phyloP scores from a whole-genome alignment of 1,140 invertebrate genomes.

The Drosophila ercepeae region DNA sequence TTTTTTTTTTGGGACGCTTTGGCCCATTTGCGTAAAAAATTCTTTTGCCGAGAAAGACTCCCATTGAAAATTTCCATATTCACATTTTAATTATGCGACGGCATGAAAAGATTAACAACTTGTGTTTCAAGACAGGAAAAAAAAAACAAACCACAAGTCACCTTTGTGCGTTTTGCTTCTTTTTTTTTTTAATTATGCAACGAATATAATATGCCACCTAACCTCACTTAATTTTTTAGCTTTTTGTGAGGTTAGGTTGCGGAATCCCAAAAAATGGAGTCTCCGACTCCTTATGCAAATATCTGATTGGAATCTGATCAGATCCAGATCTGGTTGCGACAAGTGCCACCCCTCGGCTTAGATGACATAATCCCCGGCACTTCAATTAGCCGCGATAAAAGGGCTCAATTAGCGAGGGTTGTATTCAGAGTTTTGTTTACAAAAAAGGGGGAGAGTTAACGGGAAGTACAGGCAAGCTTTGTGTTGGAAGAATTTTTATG shows the following conservation, averaged over 20 bases:
- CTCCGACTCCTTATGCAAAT: not conserved
- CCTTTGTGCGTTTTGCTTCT: constrained; percentile 49
- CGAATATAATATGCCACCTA: not conserved
- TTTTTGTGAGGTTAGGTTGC: not conserved
- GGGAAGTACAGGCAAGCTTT: not conserved
- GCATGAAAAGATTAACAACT: constrained; percentile 82
- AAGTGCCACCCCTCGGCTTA: constrained; percentile 28
- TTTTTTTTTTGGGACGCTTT: constrained; percentile 47
- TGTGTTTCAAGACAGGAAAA: constrained; percentile 4
- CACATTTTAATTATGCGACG: constrained; percentile 77
- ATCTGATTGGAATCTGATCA: constrained; percentile 10
- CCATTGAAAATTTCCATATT: constrained; percentile 77
- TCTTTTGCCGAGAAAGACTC: constrained; percentile 14
- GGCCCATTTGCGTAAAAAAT: constrained; percentile 56
- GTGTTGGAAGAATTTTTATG: not conserved
- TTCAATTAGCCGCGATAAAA: constrained; percentile 68
- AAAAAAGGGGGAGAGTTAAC: not conserved
- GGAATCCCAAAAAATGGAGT: too few relatives aligned
- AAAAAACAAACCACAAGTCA: constrained; percentile 7
- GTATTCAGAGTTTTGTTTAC: constrained; percentile 1
- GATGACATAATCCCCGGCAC: constrained; percentile 44
- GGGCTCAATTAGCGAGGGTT: constrained; percentile 63
- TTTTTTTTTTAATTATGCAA: constrained; percentile 71
- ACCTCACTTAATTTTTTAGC: not conserved
- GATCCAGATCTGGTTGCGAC: constrained; percentile 4